phyloP scores from a whole-genome alignment of 2,113 vertebrate genomes.

The Corydoras maculifer region DNA sequence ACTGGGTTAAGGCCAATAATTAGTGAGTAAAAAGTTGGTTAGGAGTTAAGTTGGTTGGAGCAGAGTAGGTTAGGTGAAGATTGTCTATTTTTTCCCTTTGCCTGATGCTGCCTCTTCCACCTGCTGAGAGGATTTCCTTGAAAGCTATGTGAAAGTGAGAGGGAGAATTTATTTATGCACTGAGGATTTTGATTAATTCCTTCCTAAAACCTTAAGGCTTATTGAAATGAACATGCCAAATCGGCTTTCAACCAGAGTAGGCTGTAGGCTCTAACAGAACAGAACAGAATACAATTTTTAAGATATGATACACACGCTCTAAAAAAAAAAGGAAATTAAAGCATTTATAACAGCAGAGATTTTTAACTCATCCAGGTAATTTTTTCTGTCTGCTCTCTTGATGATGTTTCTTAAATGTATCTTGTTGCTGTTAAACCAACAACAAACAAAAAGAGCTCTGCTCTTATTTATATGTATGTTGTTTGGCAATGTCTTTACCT shows the following conservation, averaged over 20 bases:
- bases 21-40: not conserved
- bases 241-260: slow-evolving; percentile 24
- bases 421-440: slow-evolving; percentile 6
- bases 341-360: slow-evolving; percentile 18
- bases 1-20: not conserved
- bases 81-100: not conserved
- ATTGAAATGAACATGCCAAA: slow-evolving; percentile 32
- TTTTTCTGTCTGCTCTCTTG: slow-evolving; percentile 6
- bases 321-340: slow-evolving; percentile 25
- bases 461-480: not conserved
- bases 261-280: slow-evolving; percentile 18
- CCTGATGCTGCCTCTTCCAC: not conserved
- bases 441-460: no score
- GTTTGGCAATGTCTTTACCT: no score
- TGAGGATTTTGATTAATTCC: slow-evolving; percentile 34
- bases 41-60: no score
- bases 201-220: slow-evolving; percentile 30
- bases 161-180: slow-evolving; percentile 29
- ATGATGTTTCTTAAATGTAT: not conserved
- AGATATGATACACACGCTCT: slow-evolving; percentile 20
- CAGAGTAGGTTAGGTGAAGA: no score
- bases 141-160: slow-evolving; percentile 30
- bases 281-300: slow-evolving; percentile 4
- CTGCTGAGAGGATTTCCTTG: slow-evolving; percentile 24
- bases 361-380: slow-evolving; percentile 21